Evolutionary conservation across 2,888 invertebrate genomes (phyloP).

Genomic region (Nebria salina): DNA sequence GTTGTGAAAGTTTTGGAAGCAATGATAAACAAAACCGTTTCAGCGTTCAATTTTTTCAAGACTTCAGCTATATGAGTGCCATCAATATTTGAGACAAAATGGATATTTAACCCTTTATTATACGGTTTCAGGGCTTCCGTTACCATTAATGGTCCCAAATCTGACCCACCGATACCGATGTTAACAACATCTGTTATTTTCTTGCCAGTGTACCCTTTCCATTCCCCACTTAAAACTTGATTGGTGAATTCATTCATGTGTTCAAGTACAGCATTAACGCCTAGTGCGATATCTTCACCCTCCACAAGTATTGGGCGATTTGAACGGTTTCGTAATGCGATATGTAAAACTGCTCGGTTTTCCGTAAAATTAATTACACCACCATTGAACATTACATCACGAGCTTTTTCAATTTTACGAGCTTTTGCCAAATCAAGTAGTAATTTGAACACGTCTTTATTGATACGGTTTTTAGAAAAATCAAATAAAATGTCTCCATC

Average conservation of each 20-base stretch:
- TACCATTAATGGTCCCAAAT: conserved; percentile 98
- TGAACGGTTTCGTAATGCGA: conserved; percentile 88
- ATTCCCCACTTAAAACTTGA: conserved; percentile 75
- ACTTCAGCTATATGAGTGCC: conserved; percentile 97
- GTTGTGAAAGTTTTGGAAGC: conserved; percentile 99
- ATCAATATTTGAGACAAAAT: conserved; percentile 99
- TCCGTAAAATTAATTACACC: conserved; percentile 98
- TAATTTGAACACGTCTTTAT: conserved; percentile 76
- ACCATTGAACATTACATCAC: conserved; percentile 93
- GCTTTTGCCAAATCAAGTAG: conserved; percentile 84
- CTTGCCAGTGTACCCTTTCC: conserved; percentile 90
- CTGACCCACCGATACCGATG: conserved; percentile 99
- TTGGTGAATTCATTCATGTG: conserved; percentile 96
- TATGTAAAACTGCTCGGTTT: conserved; percentile 92
- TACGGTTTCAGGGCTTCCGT: conserved; percentile 96
- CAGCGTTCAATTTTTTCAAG: conserved; percentile 87
- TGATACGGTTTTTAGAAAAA: conserved; percentile 95
- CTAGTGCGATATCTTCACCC: conserved; percentile 91
- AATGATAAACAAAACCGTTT: conserved; percentile 96
- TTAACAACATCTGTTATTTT: conserved; percentile 97
- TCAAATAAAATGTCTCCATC: conserved; percentile 94
- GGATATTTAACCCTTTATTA: conserved; percentile 84
- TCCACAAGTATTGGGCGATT: conserved; percentile 83
- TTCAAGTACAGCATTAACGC: conserved; percentile 87
- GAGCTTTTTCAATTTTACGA: conserved; percentile 83